Evolutionary conservation across 2,888 invertebrate genomes (phyloP), one percentile per base, ranked within the genome.

Genomic region (Calliopum simillimum): DNA sequence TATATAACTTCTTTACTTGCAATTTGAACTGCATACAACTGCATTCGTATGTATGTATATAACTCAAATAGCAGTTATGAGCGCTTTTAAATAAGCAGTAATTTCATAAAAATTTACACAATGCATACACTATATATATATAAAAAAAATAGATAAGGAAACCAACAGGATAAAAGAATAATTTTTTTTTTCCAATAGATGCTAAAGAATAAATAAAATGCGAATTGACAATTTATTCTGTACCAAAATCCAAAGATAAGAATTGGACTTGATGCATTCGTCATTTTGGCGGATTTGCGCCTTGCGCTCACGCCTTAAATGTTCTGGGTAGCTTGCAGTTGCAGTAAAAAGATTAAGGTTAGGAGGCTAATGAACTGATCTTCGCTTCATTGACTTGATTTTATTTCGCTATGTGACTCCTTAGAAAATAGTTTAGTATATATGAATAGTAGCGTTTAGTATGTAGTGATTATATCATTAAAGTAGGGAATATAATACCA

Each of bases 271-370:
- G 47, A 47, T 41, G 14, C 55, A 19, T 49, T 33, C 33, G 25
- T 47, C n/a, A 5, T 64, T 58, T 58, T 51, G 43, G 62, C 64
- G 58, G 19, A 49, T 59, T 43, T 58, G 19, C 44, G 47, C 4
- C 49, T 46, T 47, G 6, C 49, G 51, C 55, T 16, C 33, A 44
- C 69, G 70, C 63, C 13, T 64, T 47, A 43, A 68, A 78, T 77
- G 79, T 78, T 77, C 82, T 81, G 81, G 81, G 81, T 81, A 81
- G 81, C 80, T 79, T 79, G 79, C 77, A 78, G 21, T 46, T 65
- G 53, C 51, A 59, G 46, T 59, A 71, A 68, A 61, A 59, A 56
- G 33, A 47, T 63, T 53, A 53, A 44, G 43, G 21, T 65, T 69
- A 14, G 19, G 41, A 46, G n/a, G 23, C 68, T 61, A 55, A 43